Base-by-base conservation (phyloP, 2,113 vertebrate species). In the Cyprinodon tularosa region DNA sequence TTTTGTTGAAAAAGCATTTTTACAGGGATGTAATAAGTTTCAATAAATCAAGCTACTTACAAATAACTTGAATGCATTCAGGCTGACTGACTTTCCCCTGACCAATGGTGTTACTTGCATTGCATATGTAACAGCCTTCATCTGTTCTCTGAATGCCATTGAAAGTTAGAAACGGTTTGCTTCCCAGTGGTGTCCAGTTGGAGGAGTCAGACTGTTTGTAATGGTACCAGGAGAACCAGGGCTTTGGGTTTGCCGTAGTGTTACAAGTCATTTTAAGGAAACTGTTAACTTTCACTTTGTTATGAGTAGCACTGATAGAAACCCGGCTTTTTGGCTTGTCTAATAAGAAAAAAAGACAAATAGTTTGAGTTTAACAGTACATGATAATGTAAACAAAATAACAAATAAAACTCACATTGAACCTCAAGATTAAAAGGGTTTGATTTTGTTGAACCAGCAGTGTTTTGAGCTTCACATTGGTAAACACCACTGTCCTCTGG, bases 121-220 rank as follows among this genome's bases (percentile, higher is more conserved):
- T 80, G 72, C 93, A 94, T 2, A 1, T 66, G 38, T 93, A 94
- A 68, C 53, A 76, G 5, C 68, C 90, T 44, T 86, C 73, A 71
- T 93, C 61, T 29, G 3, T 0, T 66, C 79, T 68, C 57, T 79
- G 0, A 11, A 91, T 65, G 0, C 0, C 4, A 0, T 1, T 0
- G 15, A 87, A 39, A 1, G 0, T 0, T 1, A 81, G 29, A 1
- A 0, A 0, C 0, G 57, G 2, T 2, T 0, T 0, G 9, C 0
- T 1, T 2, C 0, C 12, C 0, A 0, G 0, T 0, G 7, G 2
- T 2, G 0, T 40, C 68, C 12, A 45, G 1, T 29, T 9, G 6
- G 37, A 38, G 12, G 39, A 5, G 37, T 62, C 4, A 6, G 0
- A 29, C 4, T 15, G 0, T 15, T 47, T 36, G 44, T 38, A 36